Evolutionary conservation across 1,140 invertebrate genomes (phyloP).

Genomic region (Phthorimaea operculella): DNA sequence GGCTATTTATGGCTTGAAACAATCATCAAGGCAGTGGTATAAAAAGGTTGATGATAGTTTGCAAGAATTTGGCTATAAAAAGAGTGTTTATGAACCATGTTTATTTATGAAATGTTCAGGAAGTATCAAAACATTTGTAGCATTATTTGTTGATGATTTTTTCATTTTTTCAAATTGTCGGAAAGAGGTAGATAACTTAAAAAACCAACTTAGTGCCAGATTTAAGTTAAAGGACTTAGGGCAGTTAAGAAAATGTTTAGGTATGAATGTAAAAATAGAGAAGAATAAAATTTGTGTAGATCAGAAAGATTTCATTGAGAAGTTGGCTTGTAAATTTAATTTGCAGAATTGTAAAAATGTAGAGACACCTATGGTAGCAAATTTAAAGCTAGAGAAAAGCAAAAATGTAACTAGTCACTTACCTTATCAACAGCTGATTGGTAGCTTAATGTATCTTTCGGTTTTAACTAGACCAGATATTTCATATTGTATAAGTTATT

Average conservation of each 20-base stretch:
- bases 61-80: conserved; percentile 7
- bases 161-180: conserved; percentile 10
- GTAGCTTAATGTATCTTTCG: conserved; percentile 29
- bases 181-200: not conserved
- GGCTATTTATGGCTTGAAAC: conserved; percentile 9
- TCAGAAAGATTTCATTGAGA: conserved; percentile 20
- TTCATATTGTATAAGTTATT: conserved; percentile 22
- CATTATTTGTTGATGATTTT: conserved; percentile 12
- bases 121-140: conserved; percentile 7
- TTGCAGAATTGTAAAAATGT: conserved; percentile 27
- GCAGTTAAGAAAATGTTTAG: conserved; percentile 18
- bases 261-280: conserved; percentile 17
- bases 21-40: conserved; percentile 11
- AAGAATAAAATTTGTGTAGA: conserved; percentile 12
- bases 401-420: conserved; percentile 9
- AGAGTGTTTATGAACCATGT: conserved; percentile 10
- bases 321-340: conserved; percentile 16
- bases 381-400: conserved; percentile 20
- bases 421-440: conserved; percentile 27
- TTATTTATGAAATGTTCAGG: conserved; percentile 7
- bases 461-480: conserved; percentile 30
- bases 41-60: conserved; percentile 11
- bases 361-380: conserved; percentile 23
- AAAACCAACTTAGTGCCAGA: not conserved
- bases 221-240: conserved; percentile 12